Evolutionary conservation across 1,140 invertebrate species (phyloP).

Genomic region (Formica selysi): DNA sequence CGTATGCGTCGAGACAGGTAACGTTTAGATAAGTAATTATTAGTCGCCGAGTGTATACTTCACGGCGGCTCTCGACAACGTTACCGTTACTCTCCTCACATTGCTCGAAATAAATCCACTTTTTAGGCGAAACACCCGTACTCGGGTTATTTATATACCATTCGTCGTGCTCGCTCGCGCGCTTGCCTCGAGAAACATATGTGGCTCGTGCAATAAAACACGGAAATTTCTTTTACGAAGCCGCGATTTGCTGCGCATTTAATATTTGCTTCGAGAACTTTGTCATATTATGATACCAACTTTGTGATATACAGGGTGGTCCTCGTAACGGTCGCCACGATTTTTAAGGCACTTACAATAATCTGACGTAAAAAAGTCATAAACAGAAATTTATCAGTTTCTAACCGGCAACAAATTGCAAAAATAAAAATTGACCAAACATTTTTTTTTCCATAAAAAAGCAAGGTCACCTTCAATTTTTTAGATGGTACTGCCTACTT

Average conservation of each 20-base stretch:
- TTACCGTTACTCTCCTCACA: constrained; percentile 21
- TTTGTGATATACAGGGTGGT: background rate
- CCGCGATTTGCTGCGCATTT: background rate
- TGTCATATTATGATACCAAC: background rate
- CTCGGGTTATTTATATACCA: constrained; percentile 39
- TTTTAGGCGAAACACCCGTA: constrained; percentile 47
- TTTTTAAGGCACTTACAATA: too few relatives aligned
- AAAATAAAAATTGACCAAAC: too few relatives aligned
- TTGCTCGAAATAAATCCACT: constrained; percentile 45
- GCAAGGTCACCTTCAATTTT: too few relatives aligned
- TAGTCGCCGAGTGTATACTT: constrained; percentile 18
- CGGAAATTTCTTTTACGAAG: constrained; percentile 23
- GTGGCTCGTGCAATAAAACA: constrained; percentile 18
- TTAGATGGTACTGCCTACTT: too few relatives aligned
- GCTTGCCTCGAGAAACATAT: constrained; percentile 24
- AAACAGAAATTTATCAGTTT: too few relatives aligned
- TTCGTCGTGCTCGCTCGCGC: background rate
- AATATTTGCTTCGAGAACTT: background rate
- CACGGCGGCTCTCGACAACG: background rate
- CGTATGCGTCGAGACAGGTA: background rate
- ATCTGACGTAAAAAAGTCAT: too few relatives aligned
- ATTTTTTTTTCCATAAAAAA: too few relatives aligned
- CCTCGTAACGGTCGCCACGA: too few relatives aligned
- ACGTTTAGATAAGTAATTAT: constrained; percentile 48
- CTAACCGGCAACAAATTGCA: too few relatives aligned